phyloP scores from a whole-genome alignment of 2,888 invertebrate genomes.

The Folsomia manolachei region DNA sequence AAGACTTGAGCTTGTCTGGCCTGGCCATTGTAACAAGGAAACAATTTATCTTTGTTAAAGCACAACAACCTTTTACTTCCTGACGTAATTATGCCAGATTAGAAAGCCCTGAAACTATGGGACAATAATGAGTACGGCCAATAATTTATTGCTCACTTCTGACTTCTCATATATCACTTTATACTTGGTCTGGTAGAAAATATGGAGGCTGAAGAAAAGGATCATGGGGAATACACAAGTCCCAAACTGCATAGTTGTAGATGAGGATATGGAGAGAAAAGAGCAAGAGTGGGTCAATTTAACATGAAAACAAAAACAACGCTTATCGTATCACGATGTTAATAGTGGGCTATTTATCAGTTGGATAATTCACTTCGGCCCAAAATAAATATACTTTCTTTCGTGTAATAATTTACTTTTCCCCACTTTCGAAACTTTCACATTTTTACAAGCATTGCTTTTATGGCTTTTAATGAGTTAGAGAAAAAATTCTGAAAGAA shows the following conservation, averaged over 20 bases:
- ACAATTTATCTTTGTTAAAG: conserved; percentile 13
- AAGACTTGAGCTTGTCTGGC: not conserved
- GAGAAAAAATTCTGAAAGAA: too few species aligned
- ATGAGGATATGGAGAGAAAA: not conserved
- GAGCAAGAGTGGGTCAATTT: not conserved
- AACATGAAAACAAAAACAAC: not conserved
- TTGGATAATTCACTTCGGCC: not conserved
- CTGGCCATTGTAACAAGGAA: not conserved
- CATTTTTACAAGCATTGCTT: conserved; percentile 14
- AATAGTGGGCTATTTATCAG: conserved; percentile 2
- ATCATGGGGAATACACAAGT: not conserved
- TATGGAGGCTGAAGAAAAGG: not conserved
- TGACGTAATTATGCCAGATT: conserved; percentile 20
- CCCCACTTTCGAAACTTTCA: not conserved
- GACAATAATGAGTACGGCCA: conserved; percentile 21
- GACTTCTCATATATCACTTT: not conserved
- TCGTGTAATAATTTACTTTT: not conserved
- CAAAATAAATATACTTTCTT: not conserved
- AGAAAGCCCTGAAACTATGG: not conserved
- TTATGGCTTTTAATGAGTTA: too few species aligned
- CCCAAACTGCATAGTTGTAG: not conserved
- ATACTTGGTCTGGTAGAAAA: not conserved
- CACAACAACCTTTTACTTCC: conserved; percentile 15
- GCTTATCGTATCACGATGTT: not conserved
- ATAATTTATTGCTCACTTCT: conserved; percentile 10